These are phyloP conservation scores for Taurulus bubalis DNA, from an alignment of 2,113 vertebrate species.

Conservation along the genomic window DNA sequence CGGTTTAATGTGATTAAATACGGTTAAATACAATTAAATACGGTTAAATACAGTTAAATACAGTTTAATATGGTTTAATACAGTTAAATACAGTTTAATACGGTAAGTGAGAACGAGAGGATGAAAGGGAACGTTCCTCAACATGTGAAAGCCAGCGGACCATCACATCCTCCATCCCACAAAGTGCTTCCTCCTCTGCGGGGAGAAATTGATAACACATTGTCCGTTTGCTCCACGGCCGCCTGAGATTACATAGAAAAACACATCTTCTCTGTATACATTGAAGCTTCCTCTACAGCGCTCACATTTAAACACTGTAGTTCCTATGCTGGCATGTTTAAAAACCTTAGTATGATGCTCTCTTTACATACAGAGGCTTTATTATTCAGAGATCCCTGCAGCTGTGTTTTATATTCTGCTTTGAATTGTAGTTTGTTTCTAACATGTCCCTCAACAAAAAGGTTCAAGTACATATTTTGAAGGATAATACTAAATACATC, in stretches of 20 bases:
- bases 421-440: neutral
- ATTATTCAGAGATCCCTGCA: neutral
- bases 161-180: constrained; percentile 77
- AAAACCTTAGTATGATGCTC: neutral
- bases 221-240: constrained; percentile 39
- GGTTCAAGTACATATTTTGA: neutral
- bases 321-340: neutral
- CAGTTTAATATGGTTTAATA: no score
- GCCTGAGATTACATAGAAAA: constrained; percentile 34
- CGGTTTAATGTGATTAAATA: no score
- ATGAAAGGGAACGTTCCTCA: constrained; percentile 67
- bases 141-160: constrained; percentile 76
- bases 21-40: no score
- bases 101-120: constrained; percentile 35
- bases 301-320: neutral
- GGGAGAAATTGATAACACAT: constrained; percentile 75
- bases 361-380: neutral
- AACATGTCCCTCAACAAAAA: neutral
- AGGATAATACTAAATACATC: neutral
- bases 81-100: neutral
- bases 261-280: neutral
- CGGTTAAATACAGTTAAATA: no score
- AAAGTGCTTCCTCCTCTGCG: constrained; percentile 64
- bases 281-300: neutral
- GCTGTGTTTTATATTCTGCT: neutral